phyloP scores from a whole-genome alignment of 2,797 vertebrate species.

The Propithecus perrieri region DNA sequence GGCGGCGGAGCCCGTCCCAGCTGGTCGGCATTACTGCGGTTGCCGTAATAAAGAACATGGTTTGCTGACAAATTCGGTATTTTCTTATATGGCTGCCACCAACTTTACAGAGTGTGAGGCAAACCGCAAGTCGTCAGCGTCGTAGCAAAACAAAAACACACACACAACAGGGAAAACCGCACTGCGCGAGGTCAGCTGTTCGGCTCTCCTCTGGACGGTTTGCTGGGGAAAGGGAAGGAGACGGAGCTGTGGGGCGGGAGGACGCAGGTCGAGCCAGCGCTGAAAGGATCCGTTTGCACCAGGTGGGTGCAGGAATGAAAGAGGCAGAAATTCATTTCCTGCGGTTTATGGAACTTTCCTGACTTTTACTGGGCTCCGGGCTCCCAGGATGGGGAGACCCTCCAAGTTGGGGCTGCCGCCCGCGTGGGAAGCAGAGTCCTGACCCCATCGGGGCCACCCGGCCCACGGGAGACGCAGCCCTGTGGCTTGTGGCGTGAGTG shows the following conservation, averaged over 20 bases:
- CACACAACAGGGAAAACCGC: not conserved
- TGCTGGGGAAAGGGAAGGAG: not conserved
- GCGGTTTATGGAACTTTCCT: constrained; percentile 66
- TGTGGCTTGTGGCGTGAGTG: fast-evolving
- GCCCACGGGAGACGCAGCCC: not conserved
- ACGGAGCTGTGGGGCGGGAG: not conserved
- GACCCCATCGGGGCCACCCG: not conserved
- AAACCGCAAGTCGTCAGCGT: not conserved
- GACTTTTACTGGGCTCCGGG: not conserved
- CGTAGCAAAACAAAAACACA: not conserved
- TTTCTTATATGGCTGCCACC: not conserved
- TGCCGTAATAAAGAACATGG: not conserved
- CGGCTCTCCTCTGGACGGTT: not conserved
- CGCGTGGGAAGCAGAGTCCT: constrained; percentile 34
- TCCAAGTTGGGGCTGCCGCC: constrained; percentile 17
- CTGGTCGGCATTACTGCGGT: constrained; percentile 6
- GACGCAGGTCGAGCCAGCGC: fast-evolving
- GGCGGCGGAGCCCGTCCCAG: constrained; percentile 9
- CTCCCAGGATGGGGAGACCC: constrained; percentile 51
- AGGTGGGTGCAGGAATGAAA: constrained; percentile 34
- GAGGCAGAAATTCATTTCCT: constrained; percentile 79
- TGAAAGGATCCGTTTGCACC: not conserved
- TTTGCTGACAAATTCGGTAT: not conserved
- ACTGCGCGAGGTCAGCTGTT: not conserved
- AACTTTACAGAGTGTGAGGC: constrained; percentile 44